These are phyloP conservation scores for Trichacis sp. DNA, from an alignment of 2,888 invertebrate genomes.

Conservation along the genomic window DNA sequence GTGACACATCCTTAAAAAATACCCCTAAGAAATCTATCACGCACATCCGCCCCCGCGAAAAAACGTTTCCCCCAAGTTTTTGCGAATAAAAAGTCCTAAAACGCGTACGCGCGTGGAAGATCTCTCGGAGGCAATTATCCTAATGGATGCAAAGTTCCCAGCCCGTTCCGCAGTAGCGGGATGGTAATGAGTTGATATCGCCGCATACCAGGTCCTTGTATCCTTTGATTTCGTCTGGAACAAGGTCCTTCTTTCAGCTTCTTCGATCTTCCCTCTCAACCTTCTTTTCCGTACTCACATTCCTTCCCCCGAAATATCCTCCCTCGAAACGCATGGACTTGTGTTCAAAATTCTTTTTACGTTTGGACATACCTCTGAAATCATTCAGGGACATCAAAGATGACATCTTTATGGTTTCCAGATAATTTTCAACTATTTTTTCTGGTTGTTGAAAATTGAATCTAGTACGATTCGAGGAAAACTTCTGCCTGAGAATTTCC, in stretches of 20 bases:
- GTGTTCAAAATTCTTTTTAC: too few relatives aligned
- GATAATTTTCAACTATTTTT: too few relatives aligned
- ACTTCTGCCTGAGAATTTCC: too few relatives aligned
- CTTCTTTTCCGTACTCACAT: too few relatives aligned
- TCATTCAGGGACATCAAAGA: too few relatives aligned
- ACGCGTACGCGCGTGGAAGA: constrained; percentile 48
- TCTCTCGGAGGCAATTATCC: constrained; percentile 65
- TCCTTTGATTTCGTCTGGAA: constrained; percentile 44
- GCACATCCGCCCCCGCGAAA: constrained; percentile 20
- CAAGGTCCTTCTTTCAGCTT: constrained; percentile 29
- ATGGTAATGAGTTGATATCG: constrained; percentile 69
- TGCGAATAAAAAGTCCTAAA: constrained; percentile 62
- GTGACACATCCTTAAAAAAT: too few relatives aligned
- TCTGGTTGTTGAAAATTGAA: too few relatives aligned
- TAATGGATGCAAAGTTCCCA: constrained; percentile 68
- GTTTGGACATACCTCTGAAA: too few relatives aligned
- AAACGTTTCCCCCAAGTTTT: constrained; percentile 49
- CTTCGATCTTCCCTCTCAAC: constrained; percentile 24
- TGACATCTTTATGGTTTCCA: too few relatives aligned
- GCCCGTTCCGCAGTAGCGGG: constrained; percentile 62
- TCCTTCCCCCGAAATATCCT: too few relatives aligned
- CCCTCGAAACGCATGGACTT: too few relatives aligned
- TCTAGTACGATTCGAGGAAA: too few relatives aligned
- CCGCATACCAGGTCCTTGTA: constrained; percentile 68
- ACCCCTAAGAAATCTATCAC: constrained; percentile 8